Percentiles rank a stretch among this genome's conserved stretches.
These are phyloP conservation scores for Myiopsitta monachus DNA, from an alignment of 2,113 vertebrate species.

Conservation along the genomic window DNA sequence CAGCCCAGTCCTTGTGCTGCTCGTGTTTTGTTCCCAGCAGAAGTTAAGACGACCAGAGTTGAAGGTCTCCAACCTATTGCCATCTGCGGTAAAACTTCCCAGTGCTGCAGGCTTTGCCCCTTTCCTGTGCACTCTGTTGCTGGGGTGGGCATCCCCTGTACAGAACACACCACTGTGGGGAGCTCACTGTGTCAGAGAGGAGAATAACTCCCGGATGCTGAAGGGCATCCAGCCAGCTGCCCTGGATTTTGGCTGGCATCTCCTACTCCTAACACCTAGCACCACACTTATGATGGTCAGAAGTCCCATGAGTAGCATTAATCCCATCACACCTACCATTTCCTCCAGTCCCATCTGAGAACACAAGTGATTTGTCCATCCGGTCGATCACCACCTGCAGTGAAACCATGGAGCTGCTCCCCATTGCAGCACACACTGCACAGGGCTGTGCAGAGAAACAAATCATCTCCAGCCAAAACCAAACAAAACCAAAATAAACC, in stretches of 20 bases:
- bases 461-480: neutral
- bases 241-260: neutral
- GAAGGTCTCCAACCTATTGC: neutral
- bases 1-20: neutral
- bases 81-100: neutral
- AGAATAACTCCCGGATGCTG: neutral
- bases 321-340: neutral
- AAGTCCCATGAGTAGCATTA: neutral
- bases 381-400: neutral
- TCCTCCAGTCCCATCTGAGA: neutral
- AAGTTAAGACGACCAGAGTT: too few species aligned
- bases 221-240: neutral
- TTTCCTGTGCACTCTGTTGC: neutral
- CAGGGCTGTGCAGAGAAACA: neutral
- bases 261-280: neutral
- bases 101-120: accelerated
- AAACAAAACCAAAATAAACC: conserved; percentile 18
- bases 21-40: neutral
- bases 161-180: neutral
- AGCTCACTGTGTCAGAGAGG: neutral
- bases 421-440: neutral
- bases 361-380: neutral
- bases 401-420: neutral
- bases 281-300: neutral
- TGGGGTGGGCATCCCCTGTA: neutral